Base-by-base conservation (phyloP, 2,113 vertebrate species). In the Ophiodon elongatus region DNA sequence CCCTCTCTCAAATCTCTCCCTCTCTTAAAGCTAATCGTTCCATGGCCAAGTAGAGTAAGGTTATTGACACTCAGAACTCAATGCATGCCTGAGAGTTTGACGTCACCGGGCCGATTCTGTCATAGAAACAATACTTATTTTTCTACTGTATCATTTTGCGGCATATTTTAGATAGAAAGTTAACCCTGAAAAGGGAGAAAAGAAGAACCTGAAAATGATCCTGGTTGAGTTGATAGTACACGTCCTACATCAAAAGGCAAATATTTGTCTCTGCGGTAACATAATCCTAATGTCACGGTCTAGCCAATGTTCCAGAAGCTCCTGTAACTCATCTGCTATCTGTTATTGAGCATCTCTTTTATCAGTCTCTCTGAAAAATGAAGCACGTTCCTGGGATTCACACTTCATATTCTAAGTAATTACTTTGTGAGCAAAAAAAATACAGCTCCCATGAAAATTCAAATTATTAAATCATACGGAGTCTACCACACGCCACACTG, bases 31-130 rank as follows among this genome's bases (percentile, higher is more conserved):
- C 73, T 86, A 90, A 88, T 88, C 73, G 17, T 70, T 89, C 75
- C 60, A 71, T 21, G 68, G 76, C 88, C 69, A 89, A 86, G 84
- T 67, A 73, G 69, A 85, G 45, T 37, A 59, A 83, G 68, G 81
- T 91, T 86, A 89, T 89, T 92, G 88, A 88, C 85, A 85, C 75
- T 89, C 76, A 80, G 80, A 70, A 82, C 92, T 85, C 73, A 85
- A 29, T 79, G 82, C 85, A 80, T 84, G 80, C 88, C 82, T 79
- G 56, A 70, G 67, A 82, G 59, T 82, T 84, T 84, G 70, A 91
- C 50, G 56, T 84, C 83, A 85, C 33, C 2, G 0, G 39, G 59
- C 72, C 70, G 37, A 10, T 89, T 82, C 43, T 73, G 60, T 70
- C 65, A 37, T 66, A 72, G 64, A 56, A 85, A 85, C 63, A 19